These are phyloP conservation scores for Drosophila glabriapex DNA, from an alignment of 2,888 invertebrate genomes.

Conservation along the genomic window DNA sequence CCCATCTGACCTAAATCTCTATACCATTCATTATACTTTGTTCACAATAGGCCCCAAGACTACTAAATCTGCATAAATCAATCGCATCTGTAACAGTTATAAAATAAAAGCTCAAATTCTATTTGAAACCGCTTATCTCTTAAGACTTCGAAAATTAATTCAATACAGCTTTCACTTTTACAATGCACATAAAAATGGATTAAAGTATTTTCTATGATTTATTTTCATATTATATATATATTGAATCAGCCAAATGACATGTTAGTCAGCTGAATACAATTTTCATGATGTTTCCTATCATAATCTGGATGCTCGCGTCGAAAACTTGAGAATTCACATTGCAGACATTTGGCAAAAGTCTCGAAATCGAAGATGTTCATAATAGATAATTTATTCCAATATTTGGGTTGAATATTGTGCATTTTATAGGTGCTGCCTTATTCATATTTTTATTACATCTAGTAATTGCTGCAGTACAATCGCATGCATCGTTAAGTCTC, in stretches of 20 bases:
- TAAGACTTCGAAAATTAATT: not conserved
- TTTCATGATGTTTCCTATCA: not conserved
- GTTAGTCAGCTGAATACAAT: not conserved
- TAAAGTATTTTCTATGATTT: not conserved
- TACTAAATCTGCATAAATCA: constrained; percentile 15
- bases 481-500: not conserved
- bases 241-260: not conserved
- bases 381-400: not conserved
- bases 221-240: not conserved
- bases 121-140: constrained; percentile 10
- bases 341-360: not conserved
- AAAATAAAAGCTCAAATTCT: not conserved
- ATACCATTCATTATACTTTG: constrained; percentile 33
- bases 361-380: not conserved
- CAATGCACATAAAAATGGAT: not conserved
- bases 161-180: not conserved
- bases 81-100: constrained; percentile 1
- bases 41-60: constrained; percentile 4
- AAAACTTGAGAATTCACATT: not conserved
- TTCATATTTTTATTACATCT: not conserved
- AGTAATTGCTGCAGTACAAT: not conserved
- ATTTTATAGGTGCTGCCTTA: not conserved
- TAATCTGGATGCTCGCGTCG: not conserved
- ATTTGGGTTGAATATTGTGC: not conserved
- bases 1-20: constrained; percentile 55